These are phyloP conservation scores for Himantopus leucocephalus DNA, from an alignment of 2,113 vertebrate species.

Conservation along the genomic window DNA sequence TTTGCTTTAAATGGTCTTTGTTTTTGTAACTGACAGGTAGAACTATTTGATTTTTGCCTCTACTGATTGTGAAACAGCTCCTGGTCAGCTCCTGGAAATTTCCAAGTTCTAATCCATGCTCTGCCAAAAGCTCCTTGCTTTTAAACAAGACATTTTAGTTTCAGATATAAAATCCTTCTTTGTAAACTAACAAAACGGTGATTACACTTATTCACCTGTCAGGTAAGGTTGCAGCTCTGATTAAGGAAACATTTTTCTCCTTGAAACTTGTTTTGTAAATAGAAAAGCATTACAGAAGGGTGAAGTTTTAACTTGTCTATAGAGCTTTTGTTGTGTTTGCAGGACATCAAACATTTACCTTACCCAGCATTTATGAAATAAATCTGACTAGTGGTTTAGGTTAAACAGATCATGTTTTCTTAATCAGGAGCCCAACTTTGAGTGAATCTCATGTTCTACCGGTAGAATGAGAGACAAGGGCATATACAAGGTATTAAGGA, in stretches of 20 bases:
- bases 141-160: neutral
- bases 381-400: neutral
- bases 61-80: neutral
- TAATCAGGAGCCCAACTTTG: neutral
- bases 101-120: neutral
- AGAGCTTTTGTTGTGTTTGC: neutral
- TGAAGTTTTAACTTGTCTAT: neutral
- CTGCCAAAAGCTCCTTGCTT: neutral
- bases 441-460: neutral
- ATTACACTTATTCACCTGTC: neutral
- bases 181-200: neutral
- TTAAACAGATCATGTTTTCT: neutral
- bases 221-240: neutral
- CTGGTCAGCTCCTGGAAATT: neutral
- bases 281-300: neutral
- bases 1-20: neutral
- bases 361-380: neutral
- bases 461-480: neutral
- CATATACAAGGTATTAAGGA: neutral
- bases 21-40: neutral
- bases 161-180: neutral
- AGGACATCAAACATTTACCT: neutral
- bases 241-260: neutral
- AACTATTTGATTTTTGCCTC: neutral
- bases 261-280: neutral